Evolutionary conservation across 2,113 vertebrate species (phyloP).

Genomic region (Bos indicus): DNA sequence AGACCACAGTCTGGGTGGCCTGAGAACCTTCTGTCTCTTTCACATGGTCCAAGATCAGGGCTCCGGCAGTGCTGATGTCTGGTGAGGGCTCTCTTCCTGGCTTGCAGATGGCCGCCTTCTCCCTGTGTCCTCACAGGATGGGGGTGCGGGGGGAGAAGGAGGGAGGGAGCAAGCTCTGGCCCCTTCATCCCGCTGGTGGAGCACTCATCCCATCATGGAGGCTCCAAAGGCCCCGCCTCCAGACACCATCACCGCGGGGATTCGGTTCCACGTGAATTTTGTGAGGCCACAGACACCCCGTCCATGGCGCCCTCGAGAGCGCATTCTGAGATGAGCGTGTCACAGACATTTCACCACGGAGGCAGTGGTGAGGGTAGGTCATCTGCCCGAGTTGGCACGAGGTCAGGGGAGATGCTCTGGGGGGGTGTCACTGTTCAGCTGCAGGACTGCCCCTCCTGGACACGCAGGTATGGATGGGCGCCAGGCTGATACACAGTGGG

Average conservation of each 20-base stretch:
- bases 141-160: fast-evolving
- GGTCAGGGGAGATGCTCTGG: background rate
- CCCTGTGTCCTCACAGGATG: fast-evolving
- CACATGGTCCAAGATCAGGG: fast-evolving
- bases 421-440: background rate
- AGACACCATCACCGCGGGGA: fast-evolving
- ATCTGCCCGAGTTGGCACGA: background rate
- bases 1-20: fast-evolving
- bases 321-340: background rate
- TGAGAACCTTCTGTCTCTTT: fast-evolving
- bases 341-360: fast-evolving
- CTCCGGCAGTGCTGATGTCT: fast-evolving
- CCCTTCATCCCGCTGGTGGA: background rate
- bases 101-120: fast-evolving
- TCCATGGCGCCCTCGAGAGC: fast-evolving
- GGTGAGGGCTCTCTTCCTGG: fast-evolving
- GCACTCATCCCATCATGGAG: no score
- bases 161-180: background rate
- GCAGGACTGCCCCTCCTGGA: background rate
- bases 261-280: background rate
- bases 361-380: background rate
- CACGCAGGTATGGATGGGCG: background rate
- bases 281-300: fast-evolving
- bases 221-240: background rate
- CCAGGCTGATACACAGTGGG: background rate